These are phyloP conservation scores for Dicyrtomina minuta DNA, from an alignment of 2,888 invertebrate genomes.

Conservation along the genomic window DNA sequence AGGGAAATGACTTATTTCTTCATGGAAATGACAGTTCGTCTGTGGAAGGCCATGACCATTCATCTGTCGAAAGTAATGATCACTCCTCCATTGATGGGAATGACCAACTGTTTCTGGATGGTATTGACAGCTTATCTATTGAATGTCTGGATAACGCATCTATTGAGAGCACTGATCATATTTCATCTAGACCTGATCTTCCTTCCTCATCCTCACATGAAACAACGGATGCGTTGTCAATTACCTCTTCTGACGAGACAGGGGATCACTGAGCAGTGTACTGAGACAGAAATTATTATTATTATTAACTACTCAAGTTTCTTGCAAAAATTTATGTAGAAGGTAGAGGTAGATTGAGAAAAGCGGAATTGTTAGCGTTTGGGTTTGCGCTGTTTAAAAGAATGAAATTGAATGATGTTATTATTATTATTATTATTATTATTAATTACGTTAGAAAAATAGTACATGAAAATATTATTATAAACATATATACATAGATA, in stretches of 20 bases:
- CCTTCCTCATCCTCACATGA: constrained; percentile 19
- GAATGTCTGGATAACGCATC: constrained; percentile 26
- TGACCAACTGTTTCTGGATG: background rate
- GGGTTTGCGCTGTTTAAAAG: too few relatives aligned
- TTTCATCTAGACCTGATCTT: constrained; percentile 9
- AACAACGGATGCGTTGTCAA: constrained; percentile 17
- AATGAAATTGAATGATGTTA: too few relatives aligned
- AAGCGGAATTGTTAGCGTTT: too few relatives aligned
- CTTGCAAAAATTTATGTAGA: background rate
- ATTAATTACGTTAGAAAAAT: constrained; percentile 5
- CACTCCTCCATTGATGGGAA: background rate
- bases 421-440: constrained; percentile 18
- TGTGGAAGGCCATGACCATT: constrained; percentile 26
- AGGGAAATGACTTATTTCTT: too few relatives aligned
- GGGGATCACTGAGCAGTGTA: constrained; percentile 6
- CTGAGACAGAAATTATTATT: background rate
- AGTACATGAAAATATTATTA: too few relatives aligned
- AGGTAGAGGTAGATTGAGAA: too few relatives aligned
- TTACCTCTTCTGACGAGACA: constrained; percentile 18
- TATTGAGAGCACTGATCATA: constrained; percentile 16
- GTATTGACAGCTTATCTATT: constrained; percentile 16
- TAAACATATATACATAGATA: too few relatives aligned
- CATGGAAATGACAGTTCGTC: too few relatives aligned
- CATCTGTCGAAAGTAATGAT: constrained; percentile 22
- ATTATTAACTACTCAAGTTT: too few relatives aligned